Evolutionary conservation across 2,888 invertebrate genomes (phyloP).

Genomic region (Epicampocera succincta): DNA sequence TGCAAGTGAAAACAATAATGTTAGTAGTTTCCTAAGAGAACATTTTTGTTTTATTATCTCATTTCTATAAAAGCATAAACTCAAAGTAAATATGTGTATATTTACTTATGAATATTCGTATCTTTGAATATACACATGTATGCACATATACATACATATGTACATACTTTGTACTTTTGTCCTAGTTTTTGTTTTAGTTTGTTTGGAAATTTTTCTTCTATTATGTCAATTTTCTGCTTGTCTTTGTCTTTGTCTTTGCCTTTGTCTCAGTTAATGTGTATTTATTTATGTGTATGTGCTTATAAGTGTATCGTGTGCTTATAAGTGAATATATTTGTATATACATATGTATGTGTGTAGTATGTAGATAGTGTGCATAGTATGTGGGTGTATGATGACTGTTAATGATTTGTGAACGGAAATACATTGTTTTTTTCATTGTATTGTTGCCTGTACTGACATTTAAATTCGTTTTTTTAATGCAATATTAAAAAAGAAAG

Average conservation of each 20-base stretch:
- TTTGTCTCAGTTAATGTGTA: too few relatives aligned
- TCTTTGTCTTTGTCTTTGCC: background rate
- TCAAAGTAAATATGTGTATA: background rate
- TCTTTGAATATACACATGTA: background rate
- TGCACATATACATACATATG: background rate
- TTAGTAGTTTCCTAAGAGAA: too few relatives aligned
- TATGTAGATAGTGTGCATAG: too few relatives aligned
- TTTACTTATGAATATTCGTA: too few relatives aligned
- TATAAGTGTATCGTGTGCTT: too few relatives aligned
- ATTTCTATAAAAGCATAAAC: constrained; percentile 9
- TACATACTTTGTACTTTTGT: constrained; percentile 21
- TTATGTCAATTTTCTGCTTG: constrained; percentile 24
- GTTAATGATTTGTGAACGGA: constrained; percentile 41
- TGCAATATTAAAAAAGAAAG: too few relatives aligned
- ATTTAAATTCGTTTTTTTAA: background rate
- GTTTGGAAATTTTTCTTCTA: constrained; percentile 33
- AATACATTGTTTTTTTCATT: background rate
- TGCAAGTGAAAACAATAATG: too few relatives aligned
- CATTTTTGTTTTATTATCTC: constrained; percentile 35
- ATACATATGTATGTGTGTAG: too few relatives aligned
- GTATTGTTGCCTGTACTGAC: background rate
- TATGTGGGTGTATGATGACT: constrained; percentile 18
- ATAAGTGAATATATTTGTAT: too few relatives aligned
- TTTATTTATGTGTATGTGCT: too few relatives aligned
- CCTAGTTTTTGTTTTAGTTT: constrained; percentile 47